These are phyloP conservation scores for Eptesicus fuscus DNA, from an alignment of 2,113 vertebrate genomes.

Conservation along the genomic window DNA sequence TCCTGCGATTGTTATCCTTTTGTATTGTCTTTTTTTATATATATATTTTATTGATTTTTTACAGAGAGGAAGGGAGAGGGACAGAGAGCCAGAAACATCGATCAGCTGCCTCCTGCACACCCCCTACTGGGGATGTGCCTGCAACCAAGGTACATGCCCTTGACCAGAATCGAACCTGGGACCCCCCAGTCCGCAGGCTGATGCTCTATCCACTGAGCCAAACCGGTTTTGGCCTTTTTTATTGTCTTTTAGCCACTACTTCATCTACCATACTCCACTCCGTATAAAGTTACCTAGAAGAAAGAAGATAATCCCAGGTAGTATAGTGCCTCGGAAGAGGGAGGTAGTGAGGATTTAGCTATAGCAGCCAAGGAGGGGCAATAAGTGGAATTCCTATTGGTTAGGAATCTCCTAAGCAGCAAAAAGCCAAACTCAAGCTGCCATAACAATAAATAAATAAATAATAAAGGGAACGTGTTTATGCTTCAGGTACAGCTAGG, in stretches of 20 bases:
- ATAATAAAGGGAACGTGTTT: not conserved
- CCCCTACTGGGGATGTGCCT: no score
- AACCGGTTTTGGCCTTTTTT: no score
- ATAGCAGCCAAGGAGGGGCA: not conserved
- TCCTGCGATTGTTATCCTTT: not conserved
- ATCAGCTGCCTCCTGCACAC: no score
- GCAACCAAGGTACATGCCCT: no score
- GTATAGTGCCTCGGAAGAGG: not conserved
- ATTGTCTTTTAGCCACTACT: not conserved
- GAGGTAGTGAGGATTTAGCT: not conserved
- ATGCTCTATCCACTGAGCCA: no score
- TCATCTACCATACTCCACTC: not conserved
- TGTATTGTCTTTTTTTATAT: not conserved
- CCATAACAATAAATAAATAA: not conserved
- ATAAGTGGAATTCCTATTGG: not conserved
- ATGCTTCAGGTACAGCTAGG: not conserved
- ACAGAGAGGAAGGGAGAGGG: no score
- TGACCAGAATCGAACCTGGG: no score
- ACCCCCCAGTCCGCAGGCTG: no score
- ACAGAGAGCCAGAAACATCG: no score
- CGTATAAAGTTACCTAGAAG: not conserved
- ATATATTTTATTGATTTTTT: no score
- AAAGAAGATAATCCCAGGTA: not conserved
- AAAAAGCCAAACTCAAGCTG: not conserved
- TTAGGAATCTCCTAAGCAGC: not conserved